Evolutionary conservation across 2,113 vertebrate species (phyloP).

Genomic region (Aramus guarauna): DNA sequence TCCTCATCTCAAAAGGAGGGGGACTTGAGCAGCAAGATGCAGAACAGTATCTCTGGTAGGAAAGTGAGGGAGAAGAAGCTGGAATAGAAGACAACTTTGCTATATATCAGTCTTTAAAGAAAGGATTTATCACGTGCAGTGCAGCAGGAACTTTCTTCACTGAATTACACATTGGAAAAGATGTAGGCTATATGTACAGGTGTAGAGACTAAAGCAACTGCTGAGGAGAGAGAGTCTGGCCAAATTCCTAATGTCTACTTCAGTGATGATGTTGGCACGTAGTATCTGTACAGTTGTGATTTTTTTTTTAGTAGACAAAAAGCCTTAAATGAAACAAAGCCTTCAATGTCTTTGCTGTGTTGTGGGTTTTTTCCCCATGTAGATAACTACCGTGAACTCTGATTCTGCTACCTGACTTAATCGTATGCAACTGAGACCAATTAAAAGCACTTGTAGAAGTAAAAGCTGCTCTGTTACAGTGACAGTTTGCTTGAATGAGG

Average conservation of each 20-base stretch:
- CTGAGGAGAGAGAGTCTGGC: neutral
- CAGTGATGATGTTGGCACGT: fast-evolving
- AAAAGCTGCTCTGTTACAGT: neutral
- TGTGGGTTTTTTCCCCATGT: neutral
- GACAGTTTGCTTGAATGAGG: neutral
- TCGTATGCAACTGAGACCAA: neutral
- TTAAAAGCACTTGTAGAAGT: neutral
- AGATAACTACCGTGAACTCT: neutral
- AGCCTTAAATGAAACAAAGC: neutral
- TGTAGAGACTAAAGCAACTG: neutral
- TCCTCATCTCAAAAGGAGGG: neutral
- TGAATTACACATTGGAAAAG: neutral
- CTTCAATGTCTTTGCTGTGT: neutral
- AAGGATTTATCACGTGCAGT: neutral
- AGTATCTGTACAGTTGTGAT: neutral
- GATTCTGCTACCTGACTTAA: neutral
- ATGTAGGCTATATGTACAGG: neutral
- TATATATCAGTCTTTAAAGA: neutral
- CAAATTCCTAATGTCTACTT: neutral
- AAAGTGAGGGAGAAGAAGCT: neutral
- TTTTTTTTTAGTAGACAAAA: neutral
- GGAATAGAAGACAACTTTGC: neutral
- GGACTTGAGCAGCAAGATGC: neutral
- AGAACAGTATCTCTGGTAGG: neutral
- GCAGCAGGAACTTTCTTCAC: neutral